Evolutionary conservation across 2,888 invertebrate genomes (phyloP).

Genomic region (Drosophila helvetica): DNA sequence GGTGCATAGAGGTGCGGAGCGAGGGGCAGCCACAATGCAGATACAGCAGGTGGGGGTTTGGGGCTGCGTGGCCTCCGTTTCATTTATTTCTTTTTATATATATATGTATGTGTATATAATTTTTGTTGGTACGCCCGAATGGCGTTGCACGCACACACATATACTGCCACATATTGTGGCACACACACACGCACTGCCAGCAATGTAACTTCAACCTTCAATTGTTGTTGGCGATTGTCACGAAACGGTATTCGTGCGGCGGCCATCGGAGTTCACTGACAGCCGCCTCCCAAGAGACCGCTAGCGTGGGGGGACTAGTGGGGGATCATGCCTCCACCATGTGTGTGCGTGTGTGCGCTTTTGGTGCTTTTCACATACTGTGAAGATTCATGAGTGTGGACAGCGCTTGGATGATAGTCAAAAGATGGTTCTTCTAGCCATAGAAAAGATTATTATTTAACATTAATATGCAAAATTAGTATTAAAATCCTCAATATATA

Average conservation of each 20-base stretch:
- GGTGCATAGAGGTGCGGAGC: not conserved
- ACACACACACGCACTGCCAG: slow-evolving; percentile 52
- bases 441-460: too few species aligned
- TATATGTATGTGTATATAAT: slow-evolving; percentile 20
- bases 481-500: too few species aligned
- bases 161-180: slow-evolving; percentile 30
- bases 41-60: slow-evolving; percentile 45
- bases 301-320: not conserved
- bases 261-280: slow-evolving; percentile 80
- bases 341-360: slow-evolving; percentile 37
- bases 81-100: slow-evolving; percentile 42
- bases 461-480: too few species aligned
- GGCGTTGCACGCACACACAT: slow-evolving; percentile 72
- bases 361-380: slow-evolving; percentile 71
- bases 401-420: not conserved
- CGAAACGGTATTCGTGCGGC: slow-evolving; percentile 80
- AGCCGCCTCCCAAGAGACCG: slow-evolving; percentile 63
- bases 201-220: slow-evolving; percentile 76
- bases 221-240: slow-evolving; percentile 73
- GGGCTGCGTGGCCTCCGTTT: slow-evolving; percentile 76
- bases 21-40: slow-evolving; percentile 26
- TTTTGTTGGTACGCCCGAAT: slow-evolving; percentile 77
- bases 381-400: not conserved
- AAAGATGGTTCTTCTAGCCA: too few species aligned
- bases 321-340: slow-evolving; percentile 1